Evolutionary conservation across 2,113 vertebrate species (phyloP), one percentile per base, ranked within the genome.

Genomic region (Perccottus glenii): DNA sequence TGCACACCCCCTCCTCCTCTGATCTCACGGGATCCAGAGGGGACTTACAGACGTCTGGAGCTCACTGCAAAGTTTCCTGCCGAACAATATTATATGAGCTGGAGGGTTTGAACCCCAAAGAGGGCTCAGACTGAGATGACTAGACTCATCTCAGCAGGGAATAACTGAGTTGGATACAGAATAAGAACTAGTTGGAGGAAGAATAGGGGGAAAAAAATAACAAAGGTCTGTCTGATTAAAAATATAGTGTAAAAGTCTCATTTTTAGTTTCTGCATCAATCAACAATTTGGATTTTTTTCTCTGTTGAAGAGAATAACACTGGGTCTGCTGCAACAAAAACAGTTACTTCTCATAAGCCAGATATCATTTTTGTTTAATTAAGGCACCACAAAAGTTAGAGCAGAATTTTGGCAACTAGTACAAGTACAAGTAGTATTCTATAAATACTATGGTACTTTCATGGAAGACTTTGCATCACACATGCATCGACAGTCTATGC

Each of bases 271-370:
- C 11, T 55, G 52, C 52, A 55, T 55, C 36, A 32, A 9, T 7
- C 52, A 6, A 55, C 52, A 36, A 36, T 55, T 36, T 11, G 19
- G 50, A 55, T 55, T 55, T 10, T 55, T 55, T 55, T 33, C 52
- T 55, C 33, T 36, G 32, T 36, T 14, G 52, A 33, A 36, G 52
- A 36, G 38, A 40, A 40, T 40, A 40, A 40, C 38, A 40, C 2
- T 40, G 33, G 19, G n/a, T 36, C 52, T 14, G 7, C 52, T 55
- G 52, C 33, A 55, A 55, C 52, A n/a, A 55, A 55, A 36, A 55
- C 52, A n/a, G 52, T 55, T 55, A 55, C 52, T 55, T 14, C 52
- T 36, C 52, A 15, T 15, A 14, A 55, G 52, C 52, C 52, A 55
- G 36, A 36, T 27, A 27, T 36, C 35, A 38, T 12, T 32, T 36